Evolutionary conservation across 1,140 invertebrate genomes (phyloP).

Genomic region (Ceratina calcarata): DNA sequence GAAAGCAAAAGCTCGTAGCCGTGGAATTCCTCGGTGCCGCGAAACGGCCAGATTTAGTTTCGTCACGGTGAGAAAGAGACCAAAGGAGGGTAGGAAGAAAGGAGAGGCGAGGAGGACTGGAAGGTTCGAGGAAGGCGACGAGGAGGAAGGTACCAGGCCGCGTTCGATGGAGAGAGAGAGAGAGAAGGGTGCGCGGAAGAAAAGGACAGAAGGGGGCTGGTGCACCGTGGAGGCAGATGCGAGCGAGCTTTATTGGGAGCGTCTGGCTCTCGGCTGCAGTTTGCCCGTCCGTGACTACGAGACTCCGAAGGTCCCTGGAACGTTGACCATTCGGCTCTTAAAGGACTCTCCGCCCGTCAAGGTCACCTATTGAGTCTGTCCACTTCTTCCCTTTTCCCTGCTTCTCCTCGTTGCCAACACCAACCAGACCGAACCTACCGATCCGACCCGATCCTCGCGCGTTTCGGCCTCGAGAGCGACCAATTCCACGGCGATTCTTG

Average conservation of each 20-base stretch:
- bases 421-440: too few species aligned
- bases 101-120: conserved; percentile 6
- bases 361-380: conserved; percentile 68
- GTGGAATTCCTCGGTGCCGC: conserved; percentile 48
- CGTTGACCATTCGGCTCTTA: conserved; percentile 75
- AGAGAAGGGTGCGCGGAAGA: background rate
- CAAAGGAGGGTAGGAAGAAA: background rate
- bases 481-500: conserved; percentile 15
- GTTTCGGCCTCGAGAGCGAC: conserved; percentile 19
- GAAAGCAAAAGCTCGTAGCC: conserved; percentile 15
- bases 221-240: conserved; percentile 59
- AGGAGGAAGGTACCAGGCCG: background rate
- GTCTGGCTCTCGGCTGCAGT: conserved; percentile 69
- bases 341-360: conserved; percentile 70
- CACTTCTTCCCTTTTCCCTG: conserved; percentile 42
- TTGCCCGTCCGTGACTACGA: conserved; percentile 73
- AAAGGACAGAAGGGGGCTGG: conserved; percentile 6
- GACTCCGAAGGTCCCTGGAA: conserved; percentile 74
- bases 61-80: background rate
- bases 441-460: conserved; percentile 11
- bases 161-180: background rate
- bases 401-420: background rate
- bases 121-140: conserved; percentile 10
- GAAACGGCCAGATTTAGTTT: conserved; percentile 61
- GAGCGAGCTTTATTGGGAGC: conserved; percentile 71